Conservation (phyloP, 2,888 invertebrate species). For the Celastrina argiolus region DNA sequence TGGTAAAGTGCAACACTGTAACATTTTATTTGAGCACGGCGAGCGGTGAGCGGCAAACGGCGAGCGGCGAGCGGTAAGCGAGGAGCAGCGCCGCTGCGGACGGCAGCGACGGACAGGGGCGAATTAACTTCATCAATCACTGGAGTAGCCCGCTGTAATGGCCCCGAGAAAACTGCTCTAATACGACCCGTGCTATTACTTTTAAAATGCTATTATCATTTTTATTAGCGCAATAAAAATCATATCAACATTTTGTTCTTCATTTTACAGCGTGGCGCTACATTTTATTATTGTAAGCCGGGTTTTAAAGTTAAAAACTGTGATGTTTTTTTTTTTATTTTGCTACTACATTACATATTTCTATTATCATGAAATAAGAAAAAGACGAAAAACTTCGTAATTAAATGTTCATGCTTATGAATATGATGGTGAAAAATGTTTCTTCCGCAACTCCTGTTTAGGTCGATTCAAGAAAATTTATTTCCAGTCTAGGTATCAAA, state of each 20-base stretch:
- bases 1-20: not conserved
- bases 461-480: too few species aligned
- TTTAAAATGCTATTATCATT: constrained; percentile 15
- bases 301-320: not conserved
- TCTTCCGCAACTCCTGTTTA: too few species aligned
- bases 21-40: constrained; percentile 24
- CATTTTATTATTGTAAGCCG: not conserved
- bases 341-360: too few species aligned
- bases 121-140: constrained; percentile 72
- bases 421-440: too few species aligned
- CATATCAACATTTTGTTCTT: constrained; percentile 1
- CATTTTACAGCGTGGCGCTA: not conserved
- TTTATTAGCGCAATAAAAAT: constrained; percentile 13
- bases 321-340: too few species aligned
- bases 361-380: too few species aligned
- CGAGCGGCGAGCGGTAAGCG: constrained; percentile 31
- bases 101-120: constrained; percentile 55
- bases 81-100: too few species aligned
- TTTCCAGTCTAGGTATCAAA: too few species aligned
- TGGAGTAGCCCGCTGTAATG: constrained; percentile 33
- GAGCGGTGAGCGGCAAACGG: constrained; percentile 36
- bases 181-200: constrained; percentile 13
- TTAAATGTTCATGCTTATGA: too few species aligned
- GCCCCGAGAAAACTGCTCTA: constrained; percentile 18
- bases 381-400: too few species aligned